phyloP scores from a whole-genome alignment of 2,888 invertebrate species.

The Sialis fuliginosa region DNA sequence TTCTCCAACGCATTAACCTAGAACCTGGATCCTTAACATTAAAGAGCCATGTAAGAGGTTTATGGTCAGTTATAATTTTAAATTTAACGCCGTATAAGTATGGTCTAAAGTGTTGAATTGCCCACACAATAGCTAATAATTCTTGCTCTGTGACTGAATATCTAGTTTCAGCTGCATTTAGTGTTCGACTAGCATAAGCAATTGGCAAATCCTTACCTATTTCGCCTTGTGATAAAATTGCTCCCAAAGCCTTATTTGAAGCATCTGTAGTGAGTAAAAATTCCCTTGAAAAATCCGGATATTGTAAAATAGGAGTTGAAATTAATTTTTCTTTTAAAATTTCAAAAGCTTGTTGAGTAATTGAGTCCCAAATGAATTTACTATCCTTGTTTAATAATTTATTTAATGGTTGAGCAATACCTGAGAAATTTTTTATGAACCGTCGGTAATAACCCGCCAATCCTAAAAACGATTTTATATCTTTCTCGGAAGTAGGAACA shows the following conservation, averaged over 20 bases:
- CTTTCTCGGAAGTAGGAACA: conserved; percentile 13
- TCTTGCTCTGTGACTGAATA: conserved; percentile 7
- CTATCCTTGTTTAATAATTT: conserved; percentile 7
- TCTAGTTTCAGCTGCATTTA: background rate
- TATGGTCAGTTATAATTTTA: conserved; percentile 10
- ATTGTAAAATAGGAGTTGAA: conserved; percentile 7
- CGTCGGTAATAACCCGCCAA: conserved; percentile 14
- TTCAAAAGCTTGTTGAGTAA: conserved; percentile 21
- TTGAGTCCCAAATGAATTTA: conserved; percentile 1
- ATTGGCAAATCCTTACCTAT: conserved; percentile 1
- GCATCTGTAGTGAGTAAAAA: conserved; percentile 1
- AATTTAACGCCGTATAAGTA: conserved; percentile 11
- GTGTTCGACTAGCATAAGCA: background rate
- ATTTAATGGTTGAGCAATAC: conserved; percentile 12
- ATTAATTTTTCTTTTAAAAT: conserved; percentile 14
- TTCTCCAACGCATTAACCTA: conserved; percentile 6
- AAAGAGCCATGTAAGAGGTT: conserved; percentile 8
- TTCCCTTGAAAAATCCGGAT: background rate
- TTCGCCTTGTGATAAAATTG: background rate
- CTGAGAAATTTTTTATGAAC: conserved; percentile 11
- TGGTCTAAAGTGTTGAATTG: conserved; percentile 9
- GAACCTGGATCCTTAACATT: conserved; percentile 7
- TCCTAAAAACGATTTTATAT: conserved; percentile 15
- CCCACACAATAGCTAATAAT: conserved; percentile 9
- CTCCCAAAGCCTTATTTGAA: background rate